Evolutionary conservation across 2,113 vertebrate species (phyloP).

Genomic region (Laticauda colubrina): DNA sequence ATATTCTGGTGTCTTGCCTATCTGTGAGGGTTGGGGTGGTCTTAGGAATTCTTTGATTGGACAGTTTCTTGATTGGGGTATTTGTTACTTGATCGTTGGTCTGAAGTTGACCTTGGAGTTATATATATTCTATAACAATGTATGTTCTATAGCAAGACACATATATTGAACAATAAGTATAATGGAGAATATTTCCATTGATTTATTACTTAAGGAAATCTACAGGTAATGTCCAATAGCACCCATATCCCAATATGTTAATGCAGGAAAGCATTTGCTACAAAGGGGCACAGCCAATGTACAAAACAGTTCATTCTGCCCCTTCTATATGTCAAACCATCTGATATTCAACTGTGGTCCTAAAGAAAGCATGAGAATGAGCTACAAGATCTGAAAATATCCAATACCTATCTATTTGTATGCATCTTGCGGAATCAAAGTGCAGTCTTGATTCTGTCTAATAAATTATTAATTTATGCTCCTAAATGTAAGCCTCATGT

Average conservation of each 20-base stretch:
- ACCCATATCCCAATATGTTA: neutral
- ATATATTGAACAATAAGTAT: too few relatives aligned
- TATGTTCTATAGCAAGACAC: neutral
- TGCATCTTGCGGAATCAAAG: neutral
- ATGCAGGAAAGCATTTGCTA: neutral
- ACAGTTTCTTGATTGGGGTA: too few relatives aligned
- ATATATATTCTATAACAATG: too few relatives aligned
- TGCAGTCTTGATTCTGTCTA: conserved; percentile 8
- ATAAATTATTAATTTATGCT: conserved; percentile 38
- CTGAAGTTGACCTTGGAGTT: too few relatives aligned
- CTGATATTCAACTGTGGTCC: neutral
- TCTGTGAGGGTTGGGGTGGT: too few relatives aligned
- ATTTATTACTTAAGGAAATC: neutral
- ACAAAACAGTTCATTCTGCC: neutral
- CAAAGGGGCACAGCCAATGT: neutral
- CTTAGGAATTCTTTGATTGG: too few relatives aligned
- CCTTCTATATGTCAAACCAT: neutral
- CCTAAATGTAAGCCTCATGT: conserved; percentile 19
- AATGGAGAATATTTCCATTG: neutral
- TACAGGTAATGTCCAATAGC: neutral
- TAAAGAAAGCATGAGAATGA: neutral
- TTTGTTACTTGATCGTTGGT: too few relatives aligned
- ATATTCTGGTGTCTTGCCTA: too few relatives aligned
- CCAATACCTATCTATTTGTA: neutral
- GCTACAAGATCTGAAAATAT: neutral